Conservation (phyloP, 2,113 vertebrate species). For the Capreolus pygargus region DNA sequence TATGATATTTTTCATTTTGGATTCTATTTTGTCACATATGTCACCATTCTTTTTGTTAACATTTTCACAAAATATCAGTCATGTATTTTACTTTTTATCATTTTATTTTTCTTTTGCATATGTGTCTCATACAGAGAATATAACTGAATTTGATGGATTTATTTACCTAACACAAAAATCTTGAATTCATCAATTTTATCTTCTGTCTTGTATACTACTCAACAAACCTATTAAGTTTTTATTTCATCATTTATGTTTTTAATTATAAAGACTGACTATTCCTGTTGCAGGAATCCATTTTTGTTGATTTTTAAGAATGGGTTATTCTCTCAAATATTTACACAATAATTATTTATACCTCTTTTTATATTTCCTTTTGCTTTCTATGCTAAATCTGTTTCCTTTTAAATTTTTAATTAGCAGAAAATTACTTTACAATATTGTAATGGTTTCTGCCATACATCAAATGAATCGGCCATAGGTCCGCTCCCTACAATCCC, state of each 20-base stretch:
- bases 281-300: neutral
- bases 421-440: no score
- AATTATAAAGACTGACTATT: neutral
- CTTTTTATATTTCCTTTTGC: neutral
- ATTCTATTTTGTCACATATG: neutral
- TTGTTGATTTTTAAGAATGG: neutral
- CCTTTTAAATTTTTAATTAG: no score
- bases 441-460: no score
- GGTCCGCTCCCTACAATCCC: no score
- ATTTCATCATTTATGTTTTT: neutral
- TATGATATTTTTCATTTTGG: neutral
- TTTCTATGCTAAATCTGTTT: neutral
- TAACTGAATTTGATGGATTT: neutral
- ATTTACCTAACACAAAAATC: neutral
- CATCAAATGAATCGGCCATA: no score
- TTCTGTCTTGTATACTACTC: neutral
- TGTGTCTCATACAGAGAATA: neutral
- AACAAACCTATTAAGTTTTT: neutral
- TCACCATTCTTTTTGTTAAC: neutral
- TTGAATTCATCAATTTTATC: neutral
- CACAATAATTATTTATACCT: neutral
- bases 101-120: neutral
- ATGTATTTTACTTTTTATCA: neutral
- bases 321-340: neutral
- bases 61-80: neutral